phyloP scores from a whole-genome alignment of 2,113 vertebrate genomes.

The Propithecus coquereli region DNA sequence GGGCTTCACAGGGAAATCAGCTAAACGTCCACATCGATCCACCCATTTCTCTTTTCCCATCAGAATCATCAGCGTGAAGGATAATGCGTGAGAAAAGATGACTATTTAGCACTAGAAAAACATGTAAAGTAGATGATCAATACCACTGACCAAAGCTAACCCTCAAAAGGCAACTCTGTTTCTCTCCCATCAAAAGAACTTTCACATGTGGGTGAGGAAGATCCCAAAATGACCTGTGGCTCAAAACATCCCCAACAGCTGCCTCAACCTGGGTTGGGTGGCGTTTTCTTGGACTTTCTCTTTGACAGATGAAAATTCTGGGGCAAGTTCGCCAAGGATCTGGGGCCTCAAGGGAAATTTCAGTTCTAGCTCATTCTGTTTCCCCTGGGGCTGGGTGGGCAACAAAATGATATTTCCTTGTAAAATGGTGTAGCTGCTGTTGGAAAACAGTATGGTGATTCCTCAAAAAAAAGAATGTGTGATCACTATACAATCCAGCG shows the following conservation, averaged over 20 bases:
- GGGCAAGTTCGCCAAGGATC: not conserved
- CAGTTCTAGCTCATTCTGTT: not conserved
- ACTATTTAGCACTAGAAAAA: not conserved
- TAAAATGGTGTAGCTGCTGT: not conserved
- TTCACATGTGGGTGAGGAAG: not conserved
- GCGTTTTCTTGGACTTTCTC: not conserved
- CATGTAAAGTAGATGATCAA: rapidly evolving
- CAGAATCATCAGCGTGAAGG: not conserved
- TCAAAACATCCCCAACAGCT: not conserved
- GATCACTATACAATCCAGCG: not conserved
- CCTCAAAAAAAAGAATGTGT: too few relatives aligned
- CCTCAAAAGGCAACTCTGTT: not conserved
- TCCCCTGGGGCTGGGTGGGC: not conserved
- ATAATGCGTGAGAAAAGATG: not conserved
- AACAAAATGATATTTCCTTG: not conserved
- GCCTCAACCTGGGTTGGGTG: not conserved
- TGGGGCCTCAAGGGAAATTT: not conserved
- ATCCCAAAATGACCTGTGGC: not conserved
- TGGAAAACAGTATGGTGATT: not conserved
- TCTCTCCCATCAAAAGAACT: not conserved
- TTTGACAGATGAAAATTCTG: not conserved
- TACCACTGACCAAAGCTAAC: not conserved
- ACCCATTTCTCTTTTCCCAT: not conserved
- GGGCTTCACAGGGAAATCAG: not conserved
- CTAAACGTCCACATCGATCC: not conserved